Evolutionary conservation across 2,888 invertebrate species (phyloP), one percentile per base, ranked within the genome.

Genomic region (Lucinisca nassula): DNA sequence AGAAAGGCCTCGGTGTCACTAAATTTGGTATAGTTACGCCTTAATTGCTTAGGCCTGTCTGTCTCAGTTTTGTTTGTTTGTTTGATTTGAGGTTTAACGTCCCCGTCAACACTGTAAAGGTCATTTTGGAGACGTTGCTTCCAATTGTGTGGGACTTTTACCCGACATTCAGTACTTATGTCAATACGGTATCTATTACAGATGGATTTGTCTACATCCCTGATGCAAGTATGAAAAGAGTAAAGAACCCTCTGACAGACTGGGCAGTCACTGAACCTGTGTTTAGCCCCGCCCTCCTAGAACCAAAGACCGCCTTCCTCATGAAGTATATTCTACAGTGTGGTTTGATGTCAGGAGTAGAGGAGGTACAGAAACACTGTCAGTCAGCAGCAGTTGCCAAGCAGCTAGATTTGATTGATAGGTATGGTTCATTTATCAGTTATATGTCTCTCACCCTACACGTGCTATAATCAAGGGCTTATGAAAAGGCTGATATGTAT

Each of bases 241-340:
- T 72, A 0, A 55, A 61, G 32, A 82, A 79, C 27, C 73, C 79
- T n/a, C 45, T 88, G 12, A 35, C 58, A 38, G 79, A 82, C 70
- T 88, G 88, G 88, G 58, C 38, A 32, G 37, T 82, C n/a, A 38
- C 80, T 37, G 88, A 85, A 76, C 82, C 74, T 24, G 79, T 86
- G 38, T 89, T 86, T 58, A 82, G 86, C 72, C 82, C 89, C 58
- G 82, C 82, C 17, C 78, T 89, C 12, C 32, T 89, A 38, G 89
- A 84, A 21, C 82, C 84, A 38, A 89, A 86, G 79, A 32, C 49
- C 2, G 82, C 86, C 67, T 86, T 86, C 35, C 76, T 89, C 0
- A 77, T 89, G 49, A 89, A 89, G 38, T 89, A 86, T 70, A 82
- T 82, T 55, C 79, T 89, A 38, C 89, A 89, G 76, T 86, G 86